Evolutionary conservation across 2,113 vertebrate species (phyloP), one percentile per base, ranked within the genome.

Genomic region (Macquaria australasica): DNA sequence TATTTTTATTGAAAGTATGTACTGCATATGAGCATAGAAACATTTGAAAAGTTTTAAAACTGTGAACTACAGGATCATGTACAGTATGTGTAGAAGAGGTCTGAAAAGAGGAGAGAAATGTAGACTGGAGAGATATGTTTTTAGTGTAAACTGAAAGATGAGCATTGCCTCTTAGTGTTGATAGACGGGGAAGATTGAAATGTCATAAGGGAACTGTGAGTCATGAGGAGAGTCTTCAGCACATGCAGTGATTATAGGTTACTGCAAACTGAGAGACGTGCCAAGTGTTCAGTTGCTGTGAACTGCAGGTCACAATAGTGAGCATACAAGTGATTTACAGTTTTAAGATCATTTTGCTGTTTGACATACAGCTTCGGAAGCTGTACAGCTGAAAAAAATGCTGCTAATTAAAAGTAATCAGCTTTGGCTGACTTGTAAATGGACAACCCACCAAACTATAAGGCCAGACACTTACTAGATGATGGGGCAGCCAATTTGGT

Each of bases 371-470:
- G 21, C 70, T 59, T 28, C 41, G 6, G 15, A 31, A 41, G 63
- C 39, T 34, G 23, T 60, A n/a, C 45, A 62, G 66, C 37, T 79
- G 74, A 45, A 37, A 59, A 79, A 66, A 74, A 74, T 23, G 39
- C 62, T 16, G 48, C 25, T 55, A 73, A 69, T 87, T 85, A 69
- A 85, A 82, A 58, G n/a, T 63, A 82, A 84, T 80, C 56, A 85
- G 16, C 25, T 53, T 78, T 75, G 79, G 70, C 82, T 82, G 14
- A 39, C 70, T 84, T 20, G 51, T 60, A 67, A 72, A 82, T 64
- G 59, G 64, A 78, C 64, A 21, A n/a, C 60, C 59, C 59, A 12
- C 39, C 31, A 76, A 77, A 58, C 59, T 74, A 56, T 39, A 20
- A 77, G 63, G 34, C 18, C 25, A 23, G 43, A 3, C 67, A 69